Conservation (phyloP, 2,113 vertebrate species). For the Pipa parva region DNA sequence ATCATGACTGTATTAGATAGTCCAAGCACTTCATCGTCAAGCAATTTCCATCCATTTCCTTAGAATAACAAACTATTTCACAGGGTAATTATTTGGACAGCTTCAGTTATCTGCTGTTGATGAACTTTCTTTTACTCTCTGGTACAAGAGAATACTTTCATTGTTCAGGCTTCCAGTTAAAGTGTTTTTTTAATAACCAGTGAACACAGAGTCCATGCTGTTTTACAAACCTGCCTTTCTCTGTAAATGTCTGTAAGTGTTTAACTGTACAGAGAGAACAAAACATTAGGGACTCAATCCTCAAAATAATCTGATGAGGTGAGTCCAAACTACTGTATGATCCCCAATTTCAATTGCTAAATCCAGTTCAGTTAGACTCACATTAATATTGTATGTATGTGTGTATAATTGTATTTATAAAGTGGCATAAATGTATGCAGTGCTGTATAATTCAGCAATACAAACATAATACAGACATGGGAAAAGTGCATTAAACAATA, state of each 20-base stretch:
- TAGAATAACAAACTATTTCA: background rate
- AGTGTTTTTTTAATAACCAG: background rate
- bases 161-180: background rate
- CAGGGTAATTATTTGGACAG: background rate
- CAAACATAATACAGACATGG: too few species aligned
- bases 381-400: too few species aligned
- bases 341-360: too few species aligned
- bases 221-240: conserved; percentile 9
- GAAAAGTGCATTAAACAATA: too few species aligned
- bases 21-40: background rate
- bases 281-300: too few species aligned
- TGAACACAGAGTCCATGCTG: background rate
- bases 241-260: background rate
- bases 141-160: background rate
- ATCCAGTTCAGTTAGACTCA: too few species aligned
- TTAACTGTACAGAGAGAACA: background rate
- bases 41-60: background rate
- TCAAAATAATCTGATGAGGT: background rate
- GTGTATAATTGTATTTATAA: too few species aligned
- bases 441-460: too few species aligned
- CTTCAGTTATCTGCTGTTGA: background rate
- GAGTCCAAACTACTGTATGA: background rate
- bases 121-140: background rate
- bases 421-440: too few species aligned
- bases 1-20: background rate